A percentile compares a stretch with the other conserved stretches of the same genome.
Conservation (phyloP, 2,888 invertebrate genomes). For the Polylopha cassiicola region DNA sequence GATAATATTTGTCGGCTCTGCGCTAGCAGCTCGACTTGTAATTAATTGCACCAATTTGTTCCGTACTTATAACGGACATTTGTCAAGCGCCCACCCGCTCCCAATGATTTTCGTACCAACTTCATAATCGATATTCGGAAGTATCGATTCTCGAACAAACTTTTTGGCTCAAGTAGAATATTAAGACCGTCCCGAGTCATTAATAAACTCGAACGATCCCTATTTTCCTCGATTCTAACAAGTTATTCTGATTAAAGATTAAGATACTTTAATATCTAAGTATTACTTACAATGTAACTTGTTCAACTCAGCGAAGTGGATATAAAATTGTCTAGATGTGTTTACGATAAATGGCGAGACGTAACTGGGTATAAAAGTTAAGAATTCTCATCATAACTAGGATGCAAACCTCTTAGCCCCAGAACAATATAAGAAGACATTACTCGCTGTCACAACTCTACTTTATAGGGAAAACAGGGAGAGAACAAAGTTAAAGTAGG, state of each 20-base stretch:
- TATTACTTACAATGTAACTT: constrained; percentile 3
- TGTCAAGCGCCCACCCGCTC: constrained; percentile 66
- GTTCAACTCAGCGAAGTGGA: neutral
- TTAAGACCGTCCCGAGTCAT: constrained; percentile 52
- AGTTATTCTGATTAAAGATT: constrained; percentile 30
- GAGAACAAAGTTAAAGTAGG: constrained; percentile 64
- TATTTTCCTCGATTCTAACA: constrained; percentile 38
- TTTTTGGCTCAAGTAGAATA: constrained; percentile 47
- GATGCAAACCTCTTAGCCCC: constrained; percentile 73
- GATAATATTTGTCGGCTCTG: constrained; percentile 75
- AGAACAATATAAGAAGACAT: constrained; percentile 75
- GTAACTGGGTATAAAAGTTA: constrained; percentile 60
- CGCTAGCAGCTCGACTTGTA: constrained; percentile 62
- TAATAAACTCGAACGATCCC: constrained; percentile 50
- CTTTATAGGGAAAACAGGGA: constrained; percentile 72
- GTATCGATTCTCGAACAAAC: constrained; percentile 58
- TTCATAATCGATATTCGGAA: constrained; percentile 70
- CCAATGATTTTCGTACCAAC: constrained; percentile 69
- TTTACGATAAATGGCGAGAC: constrained; percentile 52
- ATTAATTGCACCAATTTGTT: constrained; percentile 75
- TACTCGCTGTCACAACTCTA: constrained; percentile 75
- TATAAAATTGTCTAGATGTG: constrained; percentile 35
- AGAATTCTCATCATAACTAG: constrained; percentile 68
- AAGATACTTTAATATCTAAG: constrained; percentile 14
- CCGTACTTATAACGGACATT: constrained; percentile 72